phyloP scores from a whole-genome alignment of 2,888 invertebrate species.

The Belgica antarctica region DNA sequence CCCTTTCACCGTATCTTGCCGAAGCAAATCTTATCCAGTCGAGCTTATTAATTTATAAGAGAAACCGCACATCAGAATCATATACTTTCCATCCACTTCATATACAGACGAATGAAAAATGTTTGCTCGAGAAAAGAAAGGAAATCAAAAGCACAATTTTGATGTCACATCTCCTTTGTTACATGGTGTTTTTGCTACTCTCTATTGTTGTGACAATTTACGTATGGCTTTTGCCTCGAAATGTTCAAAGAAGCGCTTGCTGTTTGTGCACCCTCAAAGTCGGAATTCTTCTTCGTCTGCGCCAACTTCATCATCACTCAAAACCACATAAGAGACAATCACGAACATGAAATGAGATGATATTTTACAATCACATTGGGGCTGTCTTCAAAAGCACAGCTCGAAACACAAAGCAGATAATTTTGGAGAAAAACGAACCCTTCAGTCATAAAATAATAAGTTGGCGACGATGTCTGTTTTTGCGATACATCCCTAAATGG shows the following conservation, averaged over 20 bases:
- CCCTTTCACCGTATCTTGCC: too few species aligned
- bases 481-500: neutral
- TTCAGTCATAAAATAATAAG: conserved; percentile 22
- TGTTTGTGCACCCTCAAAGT: neutral
- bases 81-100: too few species aligned
- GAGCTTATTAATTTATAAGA: neutral
- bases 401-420: too few species aligned
- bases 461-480: neutral
- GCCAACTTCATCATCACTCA: conserved; percentile 16
- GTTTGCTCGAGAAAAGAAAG: neutral
- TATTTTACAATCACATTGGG: conserved; percentile 7
- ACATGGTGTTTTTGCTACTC: neutral
- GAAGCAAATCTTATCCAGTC: too few species aligned
- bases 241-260: neutral
- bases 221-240: neutral
- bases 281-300: neutral
- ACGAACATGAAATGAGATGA: conserved; percentile 4
- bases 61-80: neutral
- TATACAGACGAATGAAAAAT: neutral
- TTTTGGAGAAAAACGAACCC: conserved; percentile 17
- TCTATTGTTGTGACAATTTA: neutral
- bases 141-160: neutral
- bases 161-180: conserved; percentile 4
- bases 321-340: conserved; percentile 15
- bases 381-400: conserved; percentile 8